phyloP scores from a whole-genome alignment of 2,797 vertebrate genomes.

The Sebastes nivosus region DNA sequence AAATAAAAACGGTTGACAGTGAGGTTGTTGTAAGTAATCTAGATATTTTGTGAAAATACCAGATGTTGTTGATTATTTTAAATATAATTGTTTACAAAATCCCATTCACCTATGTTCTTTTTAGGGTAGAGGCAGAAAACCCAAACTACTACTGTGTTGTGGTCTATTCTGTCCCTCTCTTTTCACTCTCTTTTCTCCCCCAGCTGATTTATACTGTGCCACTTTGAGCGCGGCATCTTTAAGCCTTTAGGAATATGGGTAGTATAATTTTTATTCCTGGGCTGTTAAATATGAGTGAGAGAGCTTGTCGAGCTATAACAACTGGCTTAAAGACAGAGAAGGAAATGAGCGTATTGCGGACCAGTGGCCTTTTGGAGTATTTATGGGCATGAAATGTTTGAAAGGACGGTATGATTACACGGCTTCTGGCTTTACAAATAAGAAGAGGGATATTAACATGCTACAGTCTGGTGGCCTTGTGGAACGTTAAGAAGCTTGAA shows the following conservation, averaged over 20 bases:
- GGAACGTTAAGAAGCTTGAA: background rate
- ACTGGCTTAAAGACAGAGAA: constrained; percentile 45
- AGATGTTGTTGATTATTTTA: background rate
- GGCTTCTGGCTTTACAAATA: constrained; percentile 16
- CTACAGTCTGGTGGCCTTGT: constrained; percentile 12
- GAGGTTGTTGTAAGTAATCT: background rate
- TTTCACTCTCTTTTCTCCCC: background rate
- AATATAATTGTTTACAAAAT: background rate
- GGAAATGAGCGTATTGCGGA: constrained; percentile 36
- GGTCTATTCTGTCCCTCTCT: background rate
- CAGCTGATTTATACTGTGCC: constrained; percentile 45
- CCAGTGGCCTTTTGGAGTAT: constrained; percentile 19
- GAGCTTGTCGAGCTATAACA: constrained; percentile 53
- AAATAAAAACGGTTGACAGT: background rate
- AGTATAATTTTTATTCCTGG: constrained; percentile 55
- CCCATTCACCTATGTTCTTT: background rate
- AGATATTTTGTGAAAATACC: background rate
- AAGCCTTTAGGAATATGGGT: constrained; percentile 48
- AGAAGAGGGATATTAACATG: constrained; percentile 24
- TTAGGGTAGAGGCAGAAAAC: background rate
- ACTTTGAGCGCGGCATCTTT: constrained; percentile 42
- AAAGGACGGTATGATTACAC: background rate
- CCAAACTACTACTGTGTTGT: background rate
- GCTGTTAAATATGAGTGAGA: constrained; percentile 58
- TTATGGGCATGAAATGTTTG: constrained; percentile 2